Base-by-base conservation (phyloP, 2,888 invertebrate genomes). In the Drosophila conformis region DNA sequence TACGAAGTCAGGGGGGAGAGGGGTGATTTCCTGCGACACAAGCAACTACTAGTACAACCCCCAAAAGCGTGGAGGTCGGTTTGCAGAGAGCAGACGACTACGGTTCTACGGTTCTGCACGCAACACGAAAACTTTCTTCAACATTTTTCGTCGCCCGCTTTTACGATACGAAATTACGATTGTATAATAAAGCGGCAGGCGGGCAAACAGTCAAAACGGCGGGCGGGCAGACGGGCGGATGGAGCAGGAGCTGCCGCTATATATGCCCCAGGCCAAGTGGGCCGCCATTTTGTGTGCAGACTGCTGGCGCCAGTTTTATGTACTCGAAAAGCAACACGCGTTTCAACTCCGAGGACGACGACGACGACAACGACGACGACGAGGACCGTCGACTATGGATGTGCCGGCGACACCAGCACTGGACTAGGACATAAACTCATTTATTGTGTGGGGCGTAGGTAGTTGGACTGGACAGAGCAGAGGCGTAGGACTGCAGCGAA, bases 211-310 rank as follows among this genome's bases (percentile, higher is more conserved):
- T 25, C 25, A 31, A 2, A 31, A 27, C 2, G n/a, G 36, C 13
- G 6, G 11, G 1, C 3, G 29, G 27, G 13, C 2, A 13, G 60
- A 46, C 13, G 42, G 67, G 36, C 38, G 58, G 56, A 13, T 25
- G 21, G 21, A 53, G 58, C 51, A 33, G 53, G 13, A 62, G 61
- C 69, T 62, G 52, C 42, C 49, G 62, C 58, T 57, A 35, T 35
- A 42, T 53, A 42, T 53, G 49, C 60, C 58, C 56, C 81, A 67
- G 71, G 78, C 84, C 83, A 85, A 84, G 86, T 79, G 85, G 81
- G 87, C 87, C 81, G 86, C 87, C 87, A 87, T 87, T 87, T 87
- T 87, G 82, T 87, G 86, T 73, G 83, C 87, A 87, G 87, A 87
- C 86, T 87, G 56, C 65, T 84, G 87, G 87, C 87, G 87, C 87